Evolutionary conservation across 2,797 vertebrate species (phyloP), one percentile per base, ranked within the genome.

Genomic region (Bovichtus diacanthus): DNA sequence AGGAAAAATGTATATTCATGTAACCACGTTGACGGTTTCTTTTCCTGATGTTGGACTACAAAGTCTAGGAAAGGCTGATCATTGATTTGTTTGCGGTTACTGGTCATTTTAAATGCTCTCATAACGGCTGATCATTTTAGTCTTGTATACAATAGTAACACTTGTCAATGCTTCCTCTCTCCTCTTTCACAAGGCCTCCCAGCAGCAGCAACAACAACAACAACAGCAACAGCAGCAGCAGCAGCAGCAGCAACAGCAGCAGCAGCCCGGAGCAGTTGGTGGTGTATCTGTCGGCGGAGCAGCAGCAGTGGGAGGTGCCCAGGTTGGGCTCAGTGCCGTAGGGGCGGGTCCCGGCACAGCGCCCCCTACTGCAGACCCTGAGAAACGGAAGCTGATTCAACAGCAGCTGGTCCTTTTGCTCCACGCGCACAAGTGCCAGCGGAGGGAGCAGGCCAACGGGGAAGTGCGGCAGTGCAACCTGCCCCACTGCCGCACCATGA

Each of bases 401-500:
- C 98, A 99, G 92, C 98, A 99, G 64, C 95, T 99, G 2, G 98
- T 99, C 85, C 97, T 99, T 66, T 92, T 99, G 76, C 92, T 99
- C 51, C 98, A 99, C 0, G 98, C 98, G 27, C 98, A 99, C 93
- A 99, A 99, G 94, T 99, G 98, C 94, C 98, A 99, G 94, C 95
- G 97, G 44, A 92, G 97, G 60, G 98, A 99, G 80, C 98, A 98
- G 90, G 98, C 97, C 68, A 99, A 98, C 0, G 98, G 97, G 8
- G 97, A 99, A 84, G 96, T 98, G 86, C 94, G 97, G 25, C 97
- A 96, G 79, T 99, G 98, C 90, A 99, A 97, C 29, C 96, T 99
- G 85, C 98, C 98, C 29, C 98, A 99, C 63, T 99, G 98, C 78
- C 96, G 98, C 68, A 99, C 98, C 78, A 99, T 99, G 98, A 99